Evolutionary conservation across 2,888 invertebrate species (phyloP), one percentile per base, ranked within the genome.

Genomic region (Plagodis pulveraria): DNA sequence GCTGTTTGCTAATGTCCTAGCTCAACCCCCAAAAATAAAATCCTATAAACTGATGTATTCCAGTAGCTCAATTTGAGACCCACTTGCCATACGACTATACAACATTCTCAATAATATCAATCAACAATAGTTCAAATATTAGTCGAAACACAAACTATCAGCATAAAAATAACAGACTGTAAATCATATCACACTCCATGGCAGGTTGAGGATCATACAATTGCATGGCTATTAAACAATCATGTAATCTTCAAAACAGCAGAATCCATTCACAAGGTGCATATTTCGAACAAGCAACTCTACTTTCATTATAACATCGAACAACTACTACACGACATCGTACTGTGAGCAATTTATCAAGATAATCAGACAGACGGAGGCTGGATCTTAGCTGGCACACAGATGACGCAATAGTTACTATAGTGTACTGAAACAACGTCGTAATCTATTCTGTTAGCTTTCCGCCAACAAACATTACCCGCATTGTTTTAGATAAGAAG

Each of bases 291-390:
- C 75, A 61, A 66, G 71, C 71, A 65, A 62, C 54, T 65, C 70
- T 72, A 77, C 77, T 78, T 76, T 77, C 80, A 73, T 74, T 76
- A 67, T 64, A 68, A 73, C 67, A 69, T 33, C 35, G 52, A 54
- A 58, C 53, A 50, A 50, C 43, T 42, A 40, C 65, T 42, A 41
- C 61, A 53, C 62, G 67, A 61, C 63, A 58, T 60, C 55, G 51
- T 51, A 50, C 62, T 65, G 70, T 71, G 68, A 70, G 68, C 73
- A 70, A 74, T 76, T 77, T 77, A 80, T 76, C 77, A 53, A 67
- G 67, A 70, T 77, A 73, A 78, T 74, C 60, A 44, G 48, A 42
- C 42, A 38, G 52, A 62, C 60, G 58, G 57, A 55, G 53, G 62
- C 56, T 50, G 10, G 41, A n/a, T 8, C 38, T 6, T 38, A 5